Percentiles rank a stretch among this genome's conserved stretches.
These are phyloP conservation scores for Peromyscus attwateri DNA, from an alignment of 2,797 vertebrate species.

Conservation along the genomic window DNA sequence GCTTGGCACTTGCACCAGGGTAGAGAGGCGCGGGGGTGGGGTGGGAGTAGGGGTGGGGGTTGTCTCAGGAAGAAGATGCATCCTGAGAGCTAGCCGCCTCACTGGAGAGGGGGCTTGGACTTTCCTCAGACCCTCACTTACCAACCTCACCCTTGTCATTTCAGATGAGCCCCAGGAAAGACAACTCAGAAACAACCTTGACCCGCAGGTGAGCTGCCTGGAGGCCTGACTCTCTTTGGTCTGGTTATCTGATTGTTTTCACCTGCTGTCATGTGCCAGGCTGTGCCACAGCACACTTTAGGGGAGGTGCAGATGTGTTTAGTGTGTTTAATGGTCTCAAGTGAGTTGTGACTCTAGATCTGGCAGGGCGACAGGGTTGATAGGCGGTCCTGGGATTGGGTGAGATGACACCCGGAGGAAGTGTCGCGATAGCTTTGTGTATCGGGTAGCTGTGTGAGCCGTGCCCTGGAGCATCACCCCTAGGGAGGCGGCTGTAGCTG, in stretches of 20 bases:
- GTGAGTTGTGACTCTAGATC: not conserved
- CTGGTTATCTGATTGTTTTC: fast-evolving
- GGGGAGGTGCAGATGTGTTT: not conserved
- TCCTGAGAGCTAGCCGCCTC: not conserved
- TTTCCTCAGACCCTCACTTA: not conserved
- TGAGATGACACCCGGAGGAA: not conserved
- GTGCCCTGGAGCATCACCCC: too few relatives aligned
- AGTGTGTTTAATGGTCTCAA: too few relatives aligned
- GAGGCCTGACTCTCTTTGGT: not conserved
- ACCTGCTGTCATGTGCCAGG: not conserved
- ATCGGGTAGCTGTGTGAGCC: too few relatives aligned
- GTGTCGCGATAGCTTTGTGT: not conserved
- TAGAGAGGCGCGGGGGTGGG: too few relatives aligned
- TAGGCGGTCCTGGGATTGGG: not conserved
- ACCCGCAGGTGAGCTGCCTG: conserved; percentile 81
- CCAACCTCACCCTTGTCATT: conserved; percentile 76
- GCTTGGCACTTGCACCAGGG: not conserved
- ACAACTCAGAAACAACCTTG: conserved; percentile 85
- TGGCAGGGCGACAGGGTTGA: not conserved
- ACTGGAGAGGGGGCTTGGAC: fast-evolving
- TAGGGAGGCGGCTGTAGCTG: too few relatives aligned
- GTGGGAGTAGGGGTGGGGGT: not conserved
- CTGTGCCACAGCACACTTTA: not conserved
- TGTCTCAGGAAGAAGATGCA: not conserved
- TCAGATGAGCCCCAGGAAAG: conserved; percentile 86